Evolutionary conservation across 2,888 invertebrate genomes (phyloP).

Genomic region (Cerceris ruficornis): DNA sequence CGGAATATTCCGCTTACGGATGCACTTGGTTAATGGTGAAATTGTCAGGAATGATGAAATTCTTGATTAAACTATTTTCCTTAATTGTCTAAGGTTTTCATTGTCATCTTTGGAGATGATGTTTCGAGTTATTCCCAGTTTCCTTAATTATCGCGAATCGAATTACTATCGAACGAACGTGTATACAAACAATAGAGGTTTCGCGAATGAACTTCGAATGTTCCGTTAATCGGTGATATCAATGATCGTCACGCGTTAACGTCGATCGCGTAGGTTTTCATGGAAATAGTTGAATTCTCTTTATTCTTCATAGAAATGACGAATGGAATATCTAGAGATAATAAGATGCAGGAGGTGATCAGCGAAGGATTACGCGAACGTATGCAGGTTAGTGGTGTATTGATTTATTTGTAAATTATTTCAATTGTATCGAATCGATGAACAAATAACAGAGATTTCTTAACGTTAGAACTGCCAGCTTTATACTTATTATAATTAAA

Average conservation of each 20-base stretch:
- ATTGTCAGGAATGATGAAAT: too few species aligned
- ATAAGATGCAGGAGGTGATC: slow-evolving; percentile 37
- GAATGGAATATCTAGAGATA: not conserved
- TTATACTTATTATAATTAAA: too few species aligned
- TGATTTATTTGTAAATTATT: not conserved
- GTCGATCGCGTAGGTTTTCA: not conserved
- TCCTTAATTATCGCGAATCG: not conserved
- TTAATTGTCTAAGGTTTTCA: too few species aligned
- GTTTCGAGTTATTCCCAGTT: too few species aligned
- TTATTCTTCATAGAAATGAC: slow-evolving; percentile 4
- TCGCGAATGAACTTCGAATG: not conserved
- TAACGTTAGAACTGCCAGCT: too few species aligned
- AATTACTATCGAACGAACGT: not conserved
- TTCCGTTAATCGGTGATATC: not conserved
- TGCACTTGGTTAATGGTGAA: too few species aligned
- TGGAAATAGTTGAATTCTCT: not conserved
- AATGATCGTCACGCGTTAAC: not conserved
- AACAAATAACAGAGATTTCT: too few species aligned
- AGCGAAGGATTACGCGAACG: slow-evolving; percentile 56
- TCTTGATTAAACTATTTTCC: too few species aligned
- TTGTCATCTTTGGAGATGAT: too few species aligned
- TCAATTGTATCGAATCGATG: too few species aligned
- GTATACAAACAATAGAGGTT: not conserved
- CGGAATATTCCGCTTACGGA: too few species aligned
- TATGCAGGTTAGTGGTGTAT: slow-evolving; percentile 62